Base-by-base conservation (phyloP, 2,888 invertebrate genomes). In the Oxyscelio sp. region DNA sequence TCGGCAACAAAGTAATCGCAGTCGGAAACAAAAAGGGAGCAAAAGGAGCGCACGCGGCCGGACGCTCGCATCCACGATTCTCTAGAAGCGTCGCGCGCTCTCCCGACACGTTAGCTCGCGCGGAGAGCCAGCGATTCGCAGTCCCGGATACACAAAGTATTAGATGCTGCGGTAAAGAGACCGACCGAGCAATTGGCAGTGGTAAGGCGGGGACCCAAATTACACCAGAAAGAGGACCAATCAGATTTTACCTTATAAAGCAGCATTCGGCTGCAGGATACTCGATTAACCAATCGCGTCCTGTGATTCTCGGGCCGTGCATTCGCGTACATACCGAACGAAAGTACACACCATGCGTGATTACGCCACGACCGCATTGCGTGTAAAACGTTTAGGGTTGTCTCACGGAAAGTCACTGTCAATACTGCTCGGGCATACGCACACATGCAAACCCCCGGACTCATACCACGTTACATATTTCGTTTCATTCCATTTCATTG, bases 211-310 rank as follows among this genome's bases (percentile, higher is more conserved):
- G 91, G 90, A 92, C 89, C 92, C 91, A 91, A 93, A 93, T 93
- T 93, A 92, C 90, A 88, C 89, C 89, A 89, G 90, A 93, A 92
- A 92, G 92, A 92, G 92, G 92, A 91, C 92, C 93, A 93, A 93
- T 93, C 92, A 92, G 92, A 93, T 92, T 92, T 93, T 92, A 91
- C 92, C 92, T 93, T 93, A 92, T 91, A 92, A 91, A 93, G 91
- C 91, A 89, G 90, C 91, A 92, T 92, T 90, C 92, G 90, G 90
- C 90, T 89, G 91, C 92, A 93, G 92, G 93, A 93, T 92, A 92
- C 92, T 91, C 91, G 92, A 93, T 93, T 92, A 93, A 92, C 92
- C 92, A 93, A 93, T 93, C 89, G 92, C 90, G 91, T 92, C 92
- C 91, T 92, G 90, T 90, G 92, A 90, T 90, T 91, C 92, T 91